Conservation (phyloP, 2,113 vertebrate species). For the Plectropomus leopardus region DNA sequence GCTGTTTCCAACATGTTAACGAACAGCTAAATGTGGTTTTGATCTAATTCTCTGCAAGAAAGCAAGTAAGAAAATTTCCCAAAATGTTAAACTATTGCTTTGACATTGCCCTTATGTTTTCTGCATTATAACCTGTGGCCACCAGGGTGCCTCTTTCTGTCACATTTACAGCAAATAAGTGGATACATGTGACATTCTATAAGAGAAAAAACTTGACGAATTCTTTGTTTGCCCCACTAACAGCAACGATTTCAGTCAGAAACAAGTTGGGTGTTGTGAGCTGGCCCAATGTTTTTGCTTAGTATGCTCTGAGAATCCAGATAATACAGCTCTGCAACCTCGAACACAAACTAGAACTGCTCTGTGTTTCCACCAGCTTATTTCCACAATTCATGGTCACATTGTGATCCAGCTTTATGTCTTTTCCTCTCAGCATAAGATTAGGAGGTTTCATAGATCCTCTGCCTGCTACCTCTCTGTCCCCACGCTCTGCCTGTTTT, state of each 20-base stretch:
- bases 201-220: not conserved
- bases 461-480: constrained; percentile 1
- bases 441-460: constrained; percentile 61
- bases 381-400: constrained; percentile 45
- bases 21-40: too few species aligned
- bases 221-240: constrained; percentile 8
- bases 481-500: constrained; percentile 50
- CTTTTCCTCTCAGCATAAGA: constrained; percentile 47
- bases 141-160: not conserved
- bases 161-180: not conserved
- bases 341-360: constrained; percentile 12
- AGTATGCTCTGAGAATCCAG: constrained; percentile 73
- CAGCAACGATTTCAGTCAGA: not conserved
- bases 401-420: constrained; percentile 49
- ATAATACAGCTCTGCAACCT: constrained; percentile 70
- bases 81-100: not conserved
- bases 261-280: constrained; percentile 26
- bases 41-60: not conserved
- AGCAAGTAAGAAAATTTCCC: not conserved
- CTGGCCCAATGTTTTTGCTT: constrained; percentile 78
- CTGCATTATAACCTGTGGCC: not conserved
- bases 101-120: not conserved
- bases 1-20: too few species aligned
- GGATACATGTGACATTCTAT: not conserved
- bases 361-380: constrained; percentile 53